Conservation (phyloP, 2,888 invertebrate species). For the Trichopria drosophilae region DNA sequence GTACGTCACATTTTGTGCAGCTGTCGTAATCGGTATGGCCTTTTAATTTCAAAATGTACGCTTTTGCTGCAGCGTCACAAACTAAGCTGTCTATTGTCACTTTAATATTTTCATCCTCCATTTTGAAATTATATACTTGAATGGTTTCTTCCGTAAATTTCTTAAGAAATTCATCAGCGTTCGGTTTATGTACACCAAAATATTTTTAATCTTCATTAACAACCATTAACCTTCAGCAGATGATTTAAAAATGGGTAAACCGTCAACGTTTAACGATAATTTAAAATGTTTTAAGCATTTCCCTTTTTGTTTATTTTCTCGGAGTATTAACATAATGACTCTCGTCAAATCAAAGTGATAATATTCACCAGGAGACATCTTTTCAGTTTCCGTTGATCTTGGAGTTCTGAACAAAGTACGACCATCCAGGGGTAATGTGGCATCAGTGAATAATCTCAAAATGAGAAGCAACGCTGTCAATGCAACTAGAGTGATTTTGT, state of each 20-base stretch:
- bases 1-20: conserved; percentile 24
- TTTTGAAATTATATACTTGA: conserved; percentile 11
- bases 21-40: conserved; percentile 24
- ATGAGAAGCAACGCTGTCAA: conserved; percentile 1
- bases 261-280: conserved; percentile 14
- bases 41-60: conserved; percentile 22
- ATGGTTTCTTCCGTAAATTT: conserved; percentile 24
- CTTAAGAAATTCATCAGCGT: conserved; percentile 20
- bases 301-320: background rate
- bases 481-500: conserved; percentile 2
- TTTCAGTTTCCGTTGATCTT: conserved; percentile 1
- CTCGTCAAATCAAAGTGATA: conserved; percentile 13
- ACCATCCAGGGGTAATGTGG: conserved; percentile 4
- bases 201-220: conserved; percentile 1
- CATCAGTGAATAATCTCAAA: background rate
- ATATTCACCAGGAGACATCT: conserved; percentile 14
- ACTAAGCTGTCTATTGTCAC: conserved; percentile 12
- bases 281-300: background rate
- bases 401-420: conserved; percentile 15
- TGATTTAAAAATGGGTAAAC: conserved; percentile 12
- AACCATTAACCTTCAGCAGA: conserved; percentile 4
- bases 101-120: conserved; percentile 7
- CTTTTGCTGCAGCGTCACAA: conserved; percentile 31
- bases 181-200: conserved; percentile 24
- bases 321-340: conserved; percentile 1